Evolutionary conservation across 2,113 vertebrate species (phyloP).

Genomic region (Pseudorhombus dupliciocellatus): DNA sequence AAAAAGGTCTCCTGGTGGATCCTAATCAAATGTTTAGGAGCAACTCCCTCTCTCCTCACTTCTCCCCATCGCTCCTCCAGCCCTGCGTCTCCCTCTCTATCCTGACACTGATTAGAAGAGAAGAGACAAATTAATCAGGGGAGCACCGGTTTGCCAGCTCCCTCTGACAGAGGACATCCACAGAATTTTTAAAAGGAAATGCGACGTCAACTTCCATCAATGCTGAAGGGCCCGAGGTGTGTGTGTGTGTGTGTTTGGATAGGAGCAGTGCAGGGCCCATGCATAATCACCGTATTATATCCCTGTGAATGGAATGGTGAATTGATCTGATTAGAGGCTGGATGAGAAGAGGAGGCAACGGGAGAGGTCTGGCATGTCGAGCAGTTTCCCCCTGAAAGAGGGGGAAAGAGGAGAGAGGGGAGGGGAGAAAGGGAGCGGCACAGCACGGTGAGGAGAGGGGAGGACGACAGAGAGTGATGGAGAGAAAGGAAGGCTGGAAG

Average conservation of each 20-base stretch:
- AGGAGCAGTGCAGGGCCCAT: slow-evolving; percentile 45
- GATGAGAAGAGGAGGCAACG: slow-evolving; percentile 47
- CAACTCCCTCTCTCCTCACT: slow-evolving; percentile 17
- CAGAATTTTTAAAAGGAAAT: slow-evolving; percentile 78
- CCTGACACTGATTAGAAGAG: slow-evolving; percentile 81
- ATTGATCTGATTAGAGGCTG: slow-evolving; percentile 76
- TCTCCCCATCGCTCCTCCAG: slow-evolving; percentile 10
- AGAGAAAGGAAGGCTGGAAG: background rate
- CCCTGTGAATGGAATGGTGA: slow-evolving; percentile 73
- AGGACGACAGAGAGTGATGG: background rate
- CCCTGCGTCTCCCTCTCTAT: slow-evolving; percentile 38
- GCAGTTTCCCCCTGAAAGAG: slow-evolving; percentile 26
- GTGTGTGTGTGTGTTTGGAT: slow-evolving; percentile 23
- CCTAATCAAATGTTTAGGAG: slow-evolving; percentile 56
- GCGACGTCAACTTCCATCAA: slow-evolving; percentile 74
- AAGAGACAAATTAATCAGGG: slow-evolving; percentile 80
- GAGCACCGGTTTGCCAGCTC: slow-evolving; percentile 67
- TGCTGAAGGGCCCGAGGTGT: slow-evolving; percentile 31
- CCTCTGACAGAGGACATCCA: slow-evolving; percentile 72
- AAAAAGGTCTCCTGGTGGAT: slow-evolving; percentile 43
- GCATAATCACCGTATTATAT: slow-evolving; percentile 82
- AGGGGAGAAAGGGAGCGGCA: background rate
- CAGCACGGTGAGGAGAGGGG: background rate
- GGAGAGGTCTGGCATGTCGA: slow-evolving; percentile 53
- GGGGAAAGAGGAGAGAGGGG: background rate